Conservation (phyloP, 2,113 vertebrate genomes). For the Gymnogyps californianus region DNA sequence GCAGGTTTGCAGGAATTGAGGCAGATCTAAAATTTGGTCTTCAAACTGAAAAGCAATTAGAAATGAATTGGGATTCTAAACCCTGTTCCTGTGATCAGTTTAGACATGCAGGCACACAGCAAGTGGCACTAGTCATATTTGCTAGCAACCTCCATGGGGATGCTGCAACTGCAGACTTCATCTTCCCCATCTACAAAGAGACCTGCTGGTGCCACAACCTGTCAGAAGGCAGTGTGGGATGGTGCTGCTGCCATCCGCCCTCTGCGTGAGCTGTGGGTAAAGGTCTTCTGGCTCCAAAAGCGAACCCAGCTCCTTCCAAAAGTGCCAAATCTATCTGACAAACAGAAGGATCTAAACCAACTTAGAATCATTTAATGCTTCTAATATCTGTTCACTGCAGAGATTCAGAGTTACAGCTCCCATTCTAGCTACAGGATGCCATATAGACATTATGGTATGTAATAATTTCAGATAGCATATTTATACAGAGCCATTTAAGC, state of each 20-base stretch:
- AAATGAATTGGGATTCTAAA: not conserved
- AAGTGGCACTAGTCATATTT: not conserved
- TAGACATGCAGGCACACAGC: not conserved
- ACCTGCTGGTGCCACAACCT: not conserved
- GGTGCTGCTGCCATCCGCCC: not conserved
- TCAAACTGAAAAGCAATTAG: not conserved
- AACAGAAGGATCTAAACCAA: not conserved
- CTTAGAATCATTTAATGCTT: not conserved
- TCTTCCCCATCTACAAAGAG: not conserved
- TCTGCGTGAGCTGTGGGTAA: not conserved
- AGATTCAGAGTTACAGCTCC: not conserved
- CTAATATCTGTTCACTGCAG: not conserved
- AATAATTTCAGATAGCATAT: constrained; percentile 1
- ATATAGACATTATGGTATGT: not conserved
- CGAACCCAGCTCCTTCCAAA: not conserved
- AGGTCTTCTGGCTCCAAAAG: not conserved
- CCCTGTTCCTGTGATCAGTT: not conserved
- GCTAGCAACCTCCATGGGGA: not conserved
- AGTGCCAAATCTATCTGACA: not conserved
- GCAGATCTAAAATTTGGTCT: not conserved
- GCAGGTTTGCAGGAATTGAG: not conserved
- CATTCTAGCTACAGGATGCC: not conserved
- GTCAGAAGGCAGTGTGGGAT: not conserved
- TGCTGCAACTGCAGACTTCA: not conserved
- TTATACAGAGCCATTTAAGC: not conserved